Evolutionary conservation across 2,797 vertebrate species (phyloP).

Genomic region (Prionace glauca): DNA sequence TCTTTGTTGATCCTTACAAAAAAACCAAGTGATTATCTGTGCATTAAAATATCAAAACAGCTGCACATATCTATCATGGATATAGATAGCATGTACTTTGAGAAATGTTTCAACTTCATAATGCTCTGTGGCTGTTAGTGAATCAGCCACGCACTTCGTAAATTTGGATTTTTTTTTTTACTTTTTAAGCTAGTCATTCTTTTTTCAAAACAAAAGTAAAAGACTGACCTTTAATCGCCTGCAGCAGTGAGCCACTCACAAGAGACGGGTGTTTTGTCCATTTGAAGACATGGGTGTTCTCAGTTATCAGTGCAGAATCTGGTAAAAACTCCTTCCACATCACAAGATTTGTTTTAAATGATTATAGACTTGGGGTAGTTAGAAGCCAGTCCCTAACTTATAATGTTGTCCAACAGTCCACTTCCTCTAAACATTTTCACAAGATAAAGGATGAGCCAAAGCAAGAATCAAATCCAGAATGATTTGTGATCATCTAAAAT

Average conservation of each 20-base stretch:
- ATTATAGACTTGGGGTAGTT: background rate
- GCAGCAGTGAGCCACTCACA: background rate
- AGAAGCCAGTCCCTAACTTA: conserved; percentile 4
- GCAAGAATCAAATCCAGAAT: conserved; percentile 20
- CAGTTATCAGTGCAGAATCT: conserved; percentile 16
- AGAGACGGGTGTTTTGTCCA: background rate
- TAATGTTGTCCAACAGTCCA: background rate
- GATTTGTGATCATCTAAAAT: conserved; percentile 7
- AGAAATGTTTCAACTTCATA: background rate
- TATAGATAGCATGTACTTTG: conserved; percentile 20
- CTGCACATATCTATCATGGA: background rate
- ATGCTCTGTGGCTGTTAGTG: background rate
- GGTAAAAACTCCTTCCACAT: background rate
- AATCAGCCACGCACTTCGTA: background rate
- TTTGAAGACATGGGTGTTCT: conserved; percentile 24
- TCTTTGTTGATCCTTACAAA: background rate
- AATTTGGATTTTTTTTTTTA: background rate
- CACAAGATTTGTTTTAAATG: background rate
- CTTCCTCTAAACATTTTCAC: conserved; percentile 32
- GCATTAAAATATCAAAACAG: background rate
- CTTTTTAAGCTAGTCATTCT: background rate
- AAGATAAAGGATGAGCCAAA: background rate
- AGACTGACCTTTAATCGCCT: conserved; percentile 21
- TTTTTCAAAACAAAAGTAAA: background rate
- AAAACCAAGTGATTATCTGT: conserved; percentile 12